Percentiles rank a stretch among this genome's conserved stretches.
These are phyloP conservation scores for Melanotaenia trifasciata DNA, from an alignment of 2,797 vertebrate species.

Conservation along the genomic window DNA sequence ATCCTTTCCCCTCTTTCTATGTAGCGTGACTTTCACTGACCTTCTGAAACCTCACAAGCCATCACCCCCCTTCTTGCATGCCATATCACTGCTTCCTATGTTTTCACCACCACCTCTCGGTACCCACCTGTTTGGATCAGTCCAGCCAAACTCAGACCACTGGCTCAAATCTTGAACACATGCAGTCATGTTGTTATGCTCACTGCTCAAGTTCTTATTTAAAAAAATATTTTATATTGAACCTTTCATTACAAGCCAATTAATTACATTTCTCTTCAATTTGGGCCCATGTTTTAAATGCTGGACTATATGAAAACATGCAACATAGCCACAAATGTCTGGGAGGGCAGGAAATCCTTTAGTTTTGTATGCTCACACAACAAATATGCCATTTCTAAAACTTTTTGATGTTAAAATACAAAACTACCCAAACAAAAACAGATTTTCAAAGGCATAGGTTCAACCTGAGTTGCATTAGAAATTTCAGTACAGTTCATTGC, in stretches of 20 bases:
- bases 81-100: constrained; percentile 28
- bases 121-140: constrained; percentile 68
- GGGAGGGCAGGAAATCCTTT: not conserved
- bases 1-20: constrained; percentile 16
- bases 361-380: not conserved
- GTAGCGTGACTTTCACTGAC: constrained; percentile 61
- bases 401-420: too few species aligned
- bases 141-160: constrained; percentile 48
- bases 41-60: constrained; percentile 46
- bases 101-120: constrained; percentile 19
- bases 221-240: not conserved
- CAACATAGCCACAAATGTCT: not conserved
- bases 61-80: constrained; percentile 27
- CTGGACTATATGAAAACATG: not conserved
- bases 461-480: too few species aligned
- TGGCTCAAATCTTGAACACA: constrained; percentile 3
- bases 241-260: not conserved
- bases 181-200: not conserved
- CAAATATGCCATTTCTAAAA: not conserved
- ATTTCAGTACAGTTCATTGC: too few species aligned
- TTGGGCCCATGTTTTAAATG: not conserved
- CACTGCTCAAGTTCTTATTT: not conserved
- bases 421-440: too few species aligned
- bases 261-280: not conserved
- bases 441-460: too few species aligned